Conservation (phyloP, 2,888 invertebrate genomes). For the Archaeoteleia sp. region DNA sequence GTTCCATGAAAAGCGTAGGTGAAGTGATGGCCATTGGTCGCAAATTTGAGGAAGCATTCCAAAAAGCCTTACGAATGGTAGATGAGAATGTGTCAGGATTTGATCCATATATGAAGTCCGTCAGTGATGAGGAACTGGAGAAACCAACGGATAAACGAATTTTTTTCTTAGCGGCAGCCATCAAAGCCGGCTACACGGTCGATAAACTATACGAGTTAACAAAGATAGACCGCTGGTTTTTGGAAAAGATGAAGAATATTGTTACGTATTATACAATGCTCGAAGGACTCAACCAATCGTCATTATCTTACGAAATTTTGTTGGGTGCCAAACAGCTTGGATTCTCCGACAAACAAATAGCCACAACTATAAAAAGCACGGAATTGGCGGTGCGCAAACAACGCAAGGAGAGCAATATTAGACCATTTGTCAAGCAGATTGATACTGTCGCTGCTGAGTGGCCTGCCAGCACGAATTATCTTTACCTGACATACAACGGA, state of each 20-base stretch:
- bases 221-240: slow-evolving; percentile 97
- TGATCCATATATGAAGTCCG: slow-evolving; percentile 87
- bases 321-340: slow-evolving; percentile 93
- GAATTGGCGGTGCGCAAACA: slow-evolving; percentile 88
- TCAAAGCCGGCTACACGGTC: slow-evolving; percentile 87
- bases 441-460: slow-evolving; percentile 99
- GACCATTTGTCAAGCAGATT: slow-evolving; percentile 95
- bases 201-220: slow-evolving; percentile 93
- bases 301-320: slow-evolving; percentile 80
- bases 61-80: slow-evolving; percentile 82
- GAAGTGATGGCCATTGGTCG: slow-evolving; percentile 31
- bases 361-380: slow-evolving; percentile 88
- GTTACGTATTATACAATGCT: slow-evolving; percentile 83
- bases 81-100: slow-evolving; percentile 96
- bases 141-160: slow-evolving; percentile 98
- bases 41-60: slow-evolving; percentile 26
- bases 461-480: slow-evolving; percentile 98
- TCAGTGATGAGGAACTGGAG: slow-evolving; percentile 89
- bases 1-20: slow-evolving; percentile 31
- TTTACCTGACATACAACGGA: slow-evolving; percentile 98
- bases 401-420: slow-evolving; percentile 84
- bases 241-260: slow-evolving; percentile 95
- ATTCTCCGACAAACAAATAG: slow-evolving; percentile 98
- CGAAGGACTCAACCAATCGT: slow-evolving; percentile 80
- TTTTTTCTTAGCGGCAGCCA: slow-evolving; percentile 95